Evolutionary conservation across 2,888 invertebrate genomes (phyloP), one percentile per base, ranked within the genome.

Genomic region (Penaeus monodon): DNA sequence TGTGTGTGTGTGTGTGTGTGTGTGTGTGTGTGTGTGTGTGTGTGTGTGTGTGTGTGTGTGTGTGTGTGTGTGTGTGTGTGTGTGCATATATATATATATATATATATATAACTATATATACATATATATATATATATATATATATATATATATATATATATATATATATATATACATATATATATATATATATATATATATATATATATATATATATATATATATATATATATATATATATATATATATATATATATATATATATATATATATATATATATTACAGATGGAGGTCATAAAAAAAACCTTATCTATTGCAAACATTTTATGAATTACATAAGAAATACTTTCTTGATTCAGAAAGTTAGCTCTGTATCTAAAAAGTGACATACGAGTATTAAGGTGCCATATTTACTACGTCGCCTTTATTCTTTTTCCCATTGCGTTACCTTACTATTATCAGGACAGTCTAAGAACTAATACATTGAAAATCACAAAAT

Each of bases 121-220:
- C 29, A 14, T 73, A 29, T 73, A 29, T 73, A 73, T 73, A 73
- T 73, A 73, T 73, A 73, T 73, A 73, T 73, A 73, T 73, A 73
- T 73, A 73, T 73, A 73, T 73, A 73, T 73, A 73, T 73, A 73
- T 73, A 73, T 73, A 73, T 73, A 73, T 73, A 73, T 27, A 73
- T 73, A 73, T 73, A 73, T 73, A 27, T 70, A 27, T 70, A 27
- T 70, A 27, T 70, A 29, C 29, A 29, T 73, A 29, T 73, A 29
- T 73, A 29, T 73, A 29, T 73, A 29, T 73, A 29, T 73, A 29
- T 73, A 29, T 73, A 10, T 73, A 29, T 73, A 29, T 27, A 29
- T 73, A 29, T 73, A 10, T 29, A 29, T 73, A 29, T 29, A 29
- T 73, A 29, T 73, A 29, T 73, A 29, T 73, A 29, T 29, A 29